Percentiles rank a stretch among this genome's conserved stretches.
phyloP scores from a whole-genome alignment of 2,113 vertebrate genomes.

The Saguinus imperator region DNA sequence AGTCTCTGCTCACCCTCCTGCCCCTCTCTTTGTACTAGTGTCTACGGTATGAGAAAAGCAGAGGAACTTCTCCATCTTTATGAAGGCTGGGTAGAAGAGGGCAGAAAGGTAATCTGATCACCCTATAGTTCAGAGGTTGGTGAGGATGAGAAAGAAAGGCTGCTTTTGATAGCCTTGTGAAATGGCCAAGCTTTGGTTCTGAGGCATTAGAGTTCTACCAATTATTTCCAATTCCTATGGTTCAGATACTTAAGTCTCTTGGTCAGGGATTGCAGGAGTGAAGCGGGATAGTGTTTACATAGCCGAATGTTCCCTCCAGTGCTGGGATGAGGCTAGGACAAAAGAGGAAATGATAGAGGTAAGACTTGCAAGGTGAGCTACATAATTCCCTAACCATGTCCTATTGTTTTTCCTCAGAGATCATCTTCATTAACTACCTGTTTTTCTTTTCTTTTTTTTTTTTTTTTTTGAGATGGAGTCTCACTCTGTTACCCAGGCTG shows the following conservation, averaged over 20 bases:
- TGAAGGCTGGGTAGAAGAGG: not conserved
- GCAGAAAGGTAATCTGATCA: not conserved
- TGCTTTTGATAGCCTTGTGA: not conserved
- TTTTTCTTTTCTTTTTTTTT: too few species aligned
- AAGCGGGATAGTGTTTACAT: not conserved
- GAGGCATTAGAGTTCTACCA: not conserved
- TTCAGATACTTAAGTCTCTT: not conserved
- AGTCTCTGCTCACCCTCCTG: not conserved
- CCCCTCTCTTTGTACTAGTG: not conserved
- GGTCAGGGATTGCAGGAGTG: not conserved
- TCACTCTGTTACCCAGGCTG: too few species aligned
- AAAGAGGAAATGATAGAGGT: not conserved
- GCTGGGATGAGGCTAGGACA: not conserved
- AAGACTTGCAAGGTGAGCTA: not conserved
- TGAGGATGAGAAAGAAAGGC: not conserved
- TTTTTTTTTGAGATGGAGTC: too few species aligned
- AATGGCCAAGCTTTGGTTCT: not conserved
- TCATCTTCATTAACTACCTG: not conserved
- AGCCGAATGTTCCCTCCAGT: not conserved
- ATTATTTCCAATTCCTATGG: not conserved
- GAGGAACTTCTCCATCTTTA: not conserved
- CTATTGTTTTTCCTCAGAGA: not conserved
- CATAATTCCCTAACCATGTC: not conserved
- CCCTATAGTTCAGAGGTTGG: not conserved
- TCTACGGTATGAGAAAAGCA: not conserved